phyloP scores from a whole-genome alignment of 2,888 invertebrate genomes.

The Biston stratarius region DNA sequence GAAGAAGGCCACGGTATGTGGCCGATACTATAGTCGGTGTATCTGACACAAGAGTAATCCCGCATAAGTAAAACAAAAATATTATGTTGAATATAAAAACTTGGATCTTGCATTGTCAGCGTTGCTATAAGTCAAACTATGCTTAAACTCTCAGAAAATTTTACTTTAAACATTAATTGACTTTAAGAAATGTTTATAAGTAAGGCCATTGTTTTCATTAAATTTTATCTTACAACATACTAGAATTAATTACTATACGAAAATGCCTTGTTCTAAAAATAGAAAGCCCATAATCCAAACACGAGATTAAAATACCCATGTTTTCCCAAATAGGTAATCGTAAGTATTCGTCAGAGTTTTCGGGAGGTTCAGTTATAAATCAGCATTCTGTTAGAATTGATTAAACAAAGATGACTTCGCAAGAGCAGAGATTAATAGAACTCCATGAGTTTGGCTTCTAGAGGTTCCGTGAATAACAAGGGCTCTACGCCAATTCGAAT shows the following conservation, averaged over 20 bases:
- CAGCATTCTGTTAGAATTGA: constrained; percentile 68
- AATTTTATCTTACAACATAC: neutral
- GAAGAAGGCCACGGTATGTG: too few species aligned
- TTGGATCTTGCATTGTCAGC: too few species aligned
- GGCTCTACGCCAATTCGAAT: constrained; percentile 4
- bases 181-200: too few species aligned
- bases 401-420: constrained; percentile 74
- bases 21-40: too few species aligned
- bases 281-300: neutral
- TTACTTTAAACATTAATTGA: too few species aligned
- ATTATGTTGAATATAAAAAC: too few species aligned
- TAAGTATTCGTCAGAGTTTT: constrained; percentile 47
- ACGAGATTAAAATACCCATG: constrained; percentile 8
- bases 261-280: neutral
- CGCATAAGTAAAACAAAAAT: too few species aligned
- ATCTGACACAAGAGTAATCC: too few species aligned
- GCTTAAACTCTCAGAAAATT: too few species aligned
- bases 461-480: constrained; percentile 5
- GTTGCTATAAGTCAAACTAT: too few species aligned
- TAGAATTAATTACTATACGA: neutral
- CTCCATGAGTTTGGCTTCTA: constrained; percentile 19
- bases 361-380: constrained; percentile 63
- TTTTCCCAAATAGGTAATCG: constrained; percentile 7
- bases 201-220: too few species aligned
- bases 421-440: constrained; percentile 66